These are phyloP conservation scores for Uromys caudimaculatus DNA, from an alignment of 2,797 vertebrate species.

Conservation along the genomic window DNA sequence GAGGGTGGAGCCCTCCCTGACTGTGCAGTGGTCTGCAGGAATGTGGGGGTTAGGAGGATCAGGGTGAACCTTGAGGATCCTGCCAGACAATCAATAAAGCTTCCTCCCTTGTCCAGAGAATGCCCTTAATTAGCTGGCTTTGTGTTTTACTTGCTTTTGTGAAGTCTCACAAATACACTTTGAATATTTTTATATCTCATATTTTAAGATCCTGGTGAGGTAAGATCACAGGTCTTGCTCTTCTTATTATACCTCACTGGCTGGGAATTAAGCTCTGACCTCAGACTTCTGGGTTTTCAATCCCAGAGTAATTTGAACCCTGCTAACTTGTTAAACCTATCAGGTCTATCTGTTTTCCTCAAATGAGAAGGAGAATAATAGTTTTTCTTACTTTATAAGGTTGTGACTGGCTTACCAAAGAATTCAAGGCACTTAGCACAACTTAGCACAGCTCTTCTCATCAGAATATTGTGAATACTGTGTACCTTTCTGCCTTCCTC, in stretches of 20 bases:
- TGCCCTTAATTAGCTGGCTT: background rate
- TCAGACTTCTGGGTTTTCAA: slow-evolving; percentile 27
- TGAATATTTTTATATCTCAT: slow-evolving; percentile 41
- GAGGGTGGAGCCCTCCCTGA: background rate
- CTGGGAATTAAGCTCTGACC: slow-evolving; percentile 45
- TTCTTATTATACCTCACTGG: background rate
- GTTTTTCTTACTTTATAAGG: background rate
- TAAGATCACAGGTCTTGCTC: background rate
- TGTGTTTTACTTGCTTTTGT: slow-evolving; percentile 27
- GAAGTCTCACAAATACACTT: slow-evolving; percentile 49
- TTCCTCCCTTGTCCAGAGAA: background rate
- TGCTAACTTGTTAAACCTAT: slow-evolving; percentile 12
- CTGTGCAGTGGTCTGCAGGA: background rate
- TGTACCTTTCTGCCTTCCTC: background rate
- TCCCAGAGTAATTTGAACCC: background rate
- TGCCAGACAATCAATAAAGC: background rate
- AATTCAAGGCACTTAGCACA: background rate
- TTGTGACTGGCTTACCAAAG: background rate
- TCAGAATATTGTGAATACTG: background rate
- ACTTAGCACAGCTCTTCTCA: background rate
- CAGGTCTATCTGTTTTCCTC: background rate
- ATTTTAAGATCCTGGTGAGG: slow-evolving; percentile 57
- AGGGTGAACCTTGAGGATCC: background rate
- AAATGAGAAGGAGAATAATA: slow-evolving; percentile 25
- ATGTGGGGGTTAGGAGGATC: background rate